Conservation (phyloP, 2,797 vertebrate species). For the Iguana delicatissima region DNA sequence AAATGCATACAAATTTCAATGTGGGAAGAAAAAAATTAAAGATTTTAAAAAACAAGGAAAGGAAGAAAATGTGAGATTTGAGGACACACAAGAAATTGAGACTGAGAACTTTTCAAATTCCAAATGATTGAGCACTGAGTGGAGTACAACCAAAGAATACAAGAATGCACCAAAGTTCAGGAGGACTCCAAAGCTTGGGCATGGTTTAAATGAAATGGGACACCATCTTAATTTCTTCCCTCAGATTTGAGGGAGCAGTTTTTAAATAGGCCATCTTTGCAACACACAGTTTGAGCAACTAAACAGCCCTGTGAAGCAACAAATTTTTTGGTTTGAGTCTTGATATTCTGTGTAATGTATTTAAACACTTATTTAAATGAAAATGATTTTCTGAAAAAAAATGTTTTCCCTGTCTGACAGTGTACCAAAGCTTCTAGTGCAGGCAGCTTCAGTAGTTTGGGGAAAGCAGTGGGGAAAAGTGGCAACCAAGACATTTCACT, state of each 20-base stretch:
- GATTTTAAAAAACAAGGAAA: no score
- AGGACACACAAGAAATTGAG: no score
- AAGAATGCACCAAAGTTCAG: background rate
- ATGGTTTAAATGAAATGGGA: background rate
- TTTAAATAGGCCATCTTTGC: slow-evolving; percentile 33
- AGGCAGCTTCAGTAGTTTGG: background rate
- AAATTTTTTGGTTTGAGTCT: slow-evolving; percentile 64
- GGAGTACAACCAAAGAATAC: background rate
- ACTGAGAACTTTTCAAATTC: no score
- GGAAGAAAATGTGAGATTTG: no score
- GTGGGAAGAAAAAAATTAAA: no score
- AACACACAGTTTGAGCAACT: slow-evolving; percentile 19
- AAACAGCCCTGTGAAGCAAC: slow-evolving; percentile 60
- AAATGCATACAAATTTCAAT: no score
- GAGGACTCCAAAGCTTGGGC: background rate
- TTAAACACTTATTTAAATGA: slow-evolving; percentile 84
- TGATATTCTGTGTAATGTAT: slow-evolving; percentile 80
- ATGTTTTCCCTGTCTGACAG: background rate
- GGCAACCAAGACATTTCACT: background rate
- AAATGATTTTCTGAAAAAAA: slow-evolving; percentile 74
- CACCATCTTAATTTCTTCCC: background rate
- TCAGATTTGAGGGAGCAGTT: slow-evolving; percentile 41
- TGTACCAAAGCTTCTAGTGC: background rate
- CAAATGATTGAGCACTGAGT: no score
- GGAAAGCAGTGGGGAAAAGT: background rate